Percentiles rank a stretch among this genome's conserved stretches.
Conservation (phyloP, 2,888 invertebrate species). For the Polydrusus cervinus region DNA sequence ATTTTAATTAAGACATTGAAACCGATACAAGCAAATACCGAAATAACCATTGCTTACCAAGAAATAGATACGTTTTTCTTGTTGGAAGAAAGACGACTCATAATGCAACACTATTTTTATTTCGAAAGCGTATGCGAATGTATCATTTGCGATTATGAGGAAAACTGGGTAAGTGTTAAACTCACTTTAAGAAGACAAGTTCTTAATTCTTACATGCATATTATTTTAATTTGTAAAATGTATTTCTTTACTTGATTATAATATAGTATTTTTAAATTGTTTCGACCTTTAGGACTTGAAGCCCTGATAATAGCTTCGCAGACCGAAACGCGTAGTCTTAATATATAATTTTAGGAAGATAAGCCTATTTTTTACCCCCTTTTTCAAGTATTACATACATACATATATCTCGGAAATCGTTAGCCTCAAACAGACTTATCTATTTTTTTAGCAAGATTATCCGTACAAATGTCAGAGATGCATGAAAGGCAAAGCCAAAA, state of each 20-base stretch:
- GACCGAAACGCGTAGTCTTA: too few relatives aligned
- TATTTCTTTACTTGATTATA: too few relatives aligned
- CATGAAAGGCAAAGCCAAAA: constrained; percentile 44
- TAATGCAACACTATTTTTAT: constrained; percentile 55
- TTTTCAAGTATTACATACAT: too few relatives aligned
- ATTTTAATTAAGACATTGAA: constrained; percentile 58
- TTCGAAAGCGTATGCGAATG: constrained; percentile 57
- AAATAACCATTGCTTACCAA: constrained; percentile 59
- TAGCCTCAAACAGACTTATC: neutral
- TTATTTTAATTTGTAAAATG: too few relatives aligned
- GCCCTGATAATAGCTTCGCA: too few relatives aligned
- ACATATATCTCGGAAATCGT: neutral
- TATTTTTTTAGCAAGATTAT: constrained; percentile 51
- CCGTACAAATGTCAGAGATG: constrained; percentile 57
- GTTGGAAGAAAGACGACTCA: constrained; percentile 51
- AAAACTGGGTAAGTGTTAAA: constrained; percentile 53
- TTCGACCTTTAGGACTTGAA: too few relatives aligned
- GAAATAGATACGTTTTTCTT: constrained; percentile 56
- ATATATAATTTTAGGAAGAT: too few relatives aligned
- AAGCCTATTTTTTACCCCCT: too few relatives aligned
- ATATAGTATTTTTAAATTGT: too few relatives aligned
- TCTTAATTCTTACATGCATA: too few relatives aligned
- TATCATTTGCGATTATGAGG: constrained; percentile 54
- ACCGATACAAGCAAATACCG: constrained; percentile 57
- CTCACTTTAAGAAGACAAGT: too few relatives aligned